phyloP scores from a whole-genome alignment of 2,113 vertebrate species.

The Calyptommatus sinebrachiatus region DNA sequence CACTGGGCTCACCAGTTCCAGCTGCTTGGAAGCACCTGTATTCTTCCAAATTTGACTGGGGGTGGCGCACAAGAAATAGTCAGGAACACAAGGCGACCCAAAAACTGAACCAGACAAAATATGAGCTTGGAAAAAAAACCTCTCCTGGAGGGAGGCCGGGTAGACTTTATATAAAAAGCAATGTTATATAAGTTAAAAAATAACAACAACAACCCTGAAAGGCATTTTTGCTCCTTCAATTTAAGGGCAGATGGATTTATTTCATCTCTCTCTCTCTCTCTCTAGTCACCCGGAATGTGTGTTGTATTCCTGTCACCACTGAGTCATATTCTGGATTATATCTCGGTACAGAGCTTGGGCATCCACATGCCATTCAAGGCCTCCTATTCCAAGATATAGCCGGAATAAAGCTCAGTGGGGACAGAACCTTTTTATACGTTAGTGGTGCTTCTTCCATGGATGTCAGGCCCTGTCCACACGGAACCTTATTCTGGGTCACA shows the following conservation, averaged over 20 bases:
- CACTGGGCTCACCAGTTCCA: background rate
- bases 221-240: background rate
- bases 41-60: background rate
- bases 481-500: no score
- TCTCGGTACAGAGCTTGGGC: no score
- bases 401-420: no score
- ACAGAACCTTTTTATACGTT: no score
- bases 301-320: no score
- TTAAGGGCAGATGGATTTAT: background rate
- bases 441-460: background rate
- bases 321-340: no score
- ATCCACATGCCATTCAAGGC: no score
- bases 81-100: background rate
- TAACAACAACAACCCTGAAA: background rate
- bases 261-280: background rate
- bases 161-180: background rate
- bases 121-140: background rate
- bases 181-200: background rate
- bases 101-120: background rate
- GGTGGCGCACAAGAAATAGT: no score
- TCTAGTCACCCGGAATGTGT: background rate
- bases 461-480: background rate
- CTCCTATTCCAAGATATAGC: no score
- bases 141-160: background rate
- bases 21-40: background rate